Evolutionary conservation across 2,797 vertebrate genomes (phyloP).

Genomic region (Toxotes lorentzi): DNA sequence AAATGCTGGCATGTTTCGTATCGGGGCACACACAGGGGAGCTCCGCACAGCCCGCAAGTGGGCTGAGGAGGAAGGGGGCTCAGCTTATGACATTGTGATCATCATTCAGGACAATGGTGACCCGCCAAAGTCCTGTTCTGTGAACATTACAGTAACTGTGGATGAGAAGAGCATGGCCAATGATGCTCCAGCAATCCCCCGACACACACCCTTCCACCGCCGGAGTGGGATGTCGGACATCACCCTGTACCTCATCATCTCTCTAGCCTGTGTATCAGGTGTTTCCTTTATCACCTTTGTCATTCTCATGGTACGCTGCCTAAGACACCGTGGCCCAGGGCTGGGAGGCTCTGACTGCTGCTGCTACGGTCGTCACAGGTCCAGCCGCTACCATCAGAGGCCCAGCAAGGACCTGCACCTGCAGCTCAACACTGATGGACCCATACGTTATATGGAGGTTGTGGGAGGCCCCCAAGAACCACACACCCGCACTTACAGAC

Average conservation of each 20-base stretch:
- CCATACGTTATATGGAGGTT: slow-evolving; percentile 98
- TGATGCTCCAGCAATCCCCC: slow-evolving; percentile 79
- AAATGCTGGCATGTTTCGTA: slow-evolving; percentile 89
- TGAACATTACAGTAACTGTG: slow-evolving; percentile 88
- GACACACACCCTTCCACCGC: slow-evolving; percentile 82
- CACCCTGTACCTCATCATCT: slow-evolving; percentile 95
- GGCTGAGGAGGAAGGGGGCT: slow-evolving; percentile 86
- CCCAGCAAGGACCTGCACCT: slow-evolving; percentile 91
- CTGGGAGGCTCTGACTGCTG: slow-evolving; percentile 77
- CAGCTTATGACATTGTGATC: slow-evolving; percentile 87
- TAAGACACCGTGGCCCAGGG: slow-evolving; percentile 80
- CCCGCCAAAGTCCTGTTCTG: slow-evolving; percentile 88
- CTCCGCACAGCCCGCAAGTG: slow-evolving; percentile 89
- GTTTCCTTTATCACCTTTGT: slow-evolving; percentile 91
- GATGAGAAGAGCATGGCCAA: slow-evolving; percentile 85
- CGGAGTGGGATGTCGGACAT: slow-evolving; percentile 88
- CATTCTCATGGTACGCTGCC: slow-evolving; percentile 90
- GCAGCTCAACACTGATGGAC: slow-evolving; percentile 94
- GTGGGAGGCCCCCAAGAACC: slow-evolving; percentile 91
- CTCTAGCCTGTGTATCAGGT: slow-evolving; percentile 89
- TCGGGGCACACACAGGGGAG: slow-evolving; percentile 91
- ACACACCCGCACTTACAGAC: slow-evolving; percentile 91
- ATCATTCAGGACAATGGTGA: slow-evolving; percentile 92
- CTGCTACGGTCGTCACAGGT: slow-evolving; percentile 85
- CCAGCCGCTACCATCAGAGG: slow-evolving; percentile 90